Percentiles rank a stretch among this genome's conserved stretches.
These are phyloP conservation scores for Leptoclinus maculatus DNA, from an alignment of 2,797 vertebrate species.

Conservation along the genomic window DNA sequence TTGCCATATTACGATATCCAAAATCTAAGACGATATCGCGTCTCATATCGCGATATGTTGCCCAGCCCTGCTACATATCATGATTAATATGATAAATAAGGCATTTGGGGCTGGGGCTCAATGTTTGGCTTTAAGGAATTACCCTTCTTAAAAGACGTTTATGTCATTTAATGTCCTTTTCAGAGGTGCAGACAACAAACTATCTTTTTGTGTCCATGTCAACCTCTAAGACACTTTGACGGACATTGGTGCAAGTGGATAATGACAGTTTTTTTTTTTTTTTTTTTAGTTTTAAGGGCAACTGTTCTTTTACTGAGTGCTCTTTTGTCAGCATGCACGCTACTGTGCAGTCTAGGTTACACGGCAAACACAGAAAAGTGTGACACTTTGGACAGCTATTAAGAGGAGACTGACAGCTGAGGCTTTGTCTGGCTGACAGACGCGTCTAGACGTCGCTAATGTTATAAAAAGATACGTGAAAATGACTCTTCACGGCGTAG, in stretches of 20 bases:
- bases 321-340: slow-evolving; percentile 36
- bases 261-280: background rate
- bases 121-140: background rate
- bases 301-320: slow-evolving; percentile 14
- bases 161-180: background rate
- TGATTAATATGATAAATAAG: background rate
- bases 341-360: slow-evolving; percentile 23
- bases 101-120: too few relatives aligned
- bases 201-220: slow-evolving; percentile 5
- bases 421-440: slow-evolving; percentile 44
- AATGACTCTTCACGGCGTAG: background rate
- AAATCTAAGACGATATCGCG: too few relatives aligned
- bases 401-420: slow-evolving; percentile 51
- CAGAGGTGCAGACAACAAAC: background rate
- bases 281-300: background rate
- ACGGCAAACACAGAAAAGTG: slow-evolving; percentile 27
- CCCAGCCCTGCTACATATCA: too few relatives aligned
- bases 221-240: slow-evolving; percentile 17
- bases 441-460: slow-evolving; percentile 42
- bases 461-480: slow-evolving; percentile 24
- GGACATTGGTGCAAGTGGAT: background rate
- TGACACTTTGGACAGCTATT: slow-evolving; percentile 63
- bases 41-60: background rate
- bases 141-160: background rate
- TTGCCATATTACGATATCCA: background rate